These are phyloP conservation scores for Linyphia triangularis DNA, from an alignment of 2,888 invertebrate genomes.

Conservation along the genomic window DNA sequence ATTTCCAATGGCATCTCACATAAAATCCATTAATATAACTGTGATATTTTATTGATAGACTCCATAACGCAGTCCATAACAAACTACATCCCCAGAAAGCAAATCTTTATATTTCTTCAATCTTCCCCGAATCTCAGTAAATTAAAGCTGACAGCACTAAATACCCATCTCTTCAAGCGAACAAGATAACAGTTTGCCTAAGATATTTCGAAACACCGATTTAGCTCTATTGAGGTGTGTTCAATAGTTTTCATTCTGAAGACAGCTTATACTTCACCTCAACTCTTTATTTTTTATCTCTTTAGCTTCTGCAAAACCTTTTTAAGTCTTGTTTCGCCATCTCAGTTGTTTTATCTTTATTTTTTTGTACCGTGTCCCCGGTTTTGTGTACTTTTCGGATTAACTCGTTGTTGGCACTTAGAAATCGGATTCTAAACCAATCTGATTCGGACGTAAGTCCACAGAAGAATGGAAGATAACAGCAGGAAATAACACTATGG, in stretches of 20 bases:
- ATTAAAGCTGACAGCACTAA: constrained; percentile 46
- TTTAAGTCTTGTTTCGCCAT: constrained; percentile 48
- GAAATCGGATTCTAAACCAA: constrained; percentile 52
- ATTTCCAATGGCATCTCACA: no score
- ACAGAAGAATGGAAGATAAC: constrained; percentile 28
- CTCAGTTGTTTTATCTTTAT: background rate
- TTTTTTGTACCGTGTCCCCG: no score
- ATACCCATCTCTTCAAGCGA: background rate
- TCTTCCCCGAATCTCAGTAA: constrained; percentile 44
- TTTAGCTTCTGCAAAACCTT: background rate
- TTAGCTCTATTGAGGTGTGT: constrained; percentile 30
- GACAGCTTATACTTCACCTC: constrained; percentile 20
- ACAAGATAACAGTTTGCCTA: constrained; percentile 48
- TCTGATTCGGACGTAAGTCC: constrained; percentile 36
- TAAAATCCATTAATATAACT: no score
- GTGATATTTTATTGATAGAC: no score
- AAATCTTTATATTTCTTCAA: constrained; percentile 5
- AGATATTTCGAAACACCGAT: constrained; percentile 36
- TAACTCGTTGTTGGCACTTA: constrained; percentile 50
- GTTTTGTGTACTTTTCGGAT: constrained; percentile 60
- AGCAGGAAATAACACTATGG: constrained; percentile 33
- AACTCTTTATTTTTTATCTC: background rate
- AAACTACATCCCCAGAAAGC: no score
- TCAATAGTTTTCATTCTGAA: constrained; percentile 42
- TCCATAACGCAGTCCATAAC: no score